Conservation (phyloP, 2,797 vertebrate species). For the Synaphobranchus kaupii region DNA sequence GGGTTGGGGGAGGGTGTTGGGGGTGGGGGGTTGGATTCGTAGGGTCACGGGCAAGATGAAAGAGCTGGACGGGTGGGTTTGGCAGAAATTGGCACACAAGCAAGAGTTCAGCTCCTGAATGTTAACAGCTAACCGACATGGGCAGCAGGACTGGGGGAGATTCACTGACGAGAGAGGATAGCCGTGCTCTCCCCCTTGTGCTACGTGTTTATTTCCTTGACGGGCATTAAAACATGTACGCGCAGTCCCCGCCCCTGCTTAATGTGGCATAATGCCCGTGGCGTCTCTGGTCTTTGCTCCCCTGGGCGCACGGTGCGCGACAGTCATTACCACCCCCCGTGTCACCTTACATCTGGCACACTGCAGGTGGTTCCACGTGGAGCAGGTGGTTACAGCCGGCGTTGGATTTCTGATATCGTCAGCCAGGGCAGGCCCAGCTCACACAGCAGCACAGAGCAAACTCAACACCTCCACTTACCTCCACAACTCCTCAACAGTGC, state of each 20-base stretch:
- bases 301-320: constrained; percentile 38
- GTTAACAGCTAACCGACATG: constrained; percentile 10
- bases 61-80: constrained; percentile 34
- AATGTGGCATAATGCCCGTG: background rate
- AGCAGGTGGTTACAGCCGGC: constrained; percentile 7
- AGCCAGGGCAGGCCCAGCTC: background rate
- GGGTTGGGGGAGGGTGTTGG: constrained; percentile 22
- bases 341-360: constrained; percentile 53
- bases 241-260: background rate
- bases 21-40: constrained; percentile 12
- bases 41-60: constrained; percentile 47
- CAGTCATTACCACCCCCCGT: constrained; percentile 45
- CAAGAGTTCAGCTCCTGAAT: constrained; percentile 32
- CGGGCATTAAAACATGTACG: background rate
- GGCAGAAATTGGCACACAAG: constrained; percentile 43
- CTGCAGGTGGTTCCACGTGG: constrained; percentile 45
- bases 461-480: background rate
- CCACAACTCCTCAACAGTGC: background rate
- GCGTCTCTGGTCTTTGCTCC: constrained; percentile 29
- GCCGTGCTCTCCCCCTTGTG: background rate
- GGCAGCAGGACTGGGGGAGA: background rate
- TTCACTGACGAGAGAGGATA: background rate
- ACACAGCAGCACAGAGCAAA: background rate
- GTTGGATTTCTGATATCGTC: background rate
- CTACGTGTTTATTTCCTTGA: background rate